Evolutionary conservation across 2,113 vertebrate genomes (phyloP).

Genomic region (Catharus fuscescens): DNA sequence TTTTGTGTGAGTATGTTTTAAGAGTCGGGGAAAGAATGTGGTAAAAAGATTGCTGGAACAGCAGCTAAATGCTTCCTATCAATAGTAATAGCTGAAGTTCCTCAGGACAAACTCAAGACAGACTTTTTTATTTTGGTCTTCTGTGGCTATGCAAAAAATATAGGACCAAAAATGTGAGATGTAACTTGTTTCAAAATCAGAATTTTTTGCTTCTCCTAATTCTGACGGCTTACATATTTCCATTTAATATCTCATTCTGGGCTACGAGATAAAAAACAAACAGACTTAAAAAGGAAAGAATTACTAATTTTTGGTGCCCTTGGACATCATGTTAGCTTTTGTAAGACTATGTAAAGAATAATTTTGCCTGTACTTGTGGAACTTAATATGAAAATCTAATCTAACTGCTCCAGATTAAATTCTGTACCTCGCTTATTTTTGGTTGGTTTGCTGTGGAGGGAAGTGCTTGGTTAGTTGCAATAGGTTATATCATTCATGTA

Average conservation of each 20-base stretch:
- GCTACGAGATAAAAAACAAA: not conserved
- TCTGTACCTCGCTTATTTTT: not conserved
- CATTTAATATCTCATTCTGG: not conserved
- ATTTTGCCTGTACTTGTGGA: not conserved
- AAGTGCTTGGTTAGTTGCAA: not conserved
- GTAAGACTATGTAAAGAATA: not conserved
- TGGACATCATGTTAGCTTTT: not conserved
- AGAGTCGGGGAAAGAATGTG: not conserved
- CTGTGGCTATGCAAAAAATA: not conserved
- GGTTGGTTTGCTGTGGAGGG: not conserved
- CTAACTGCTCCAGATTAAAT: not conserved
- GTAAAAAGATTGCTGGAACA: not conserved
- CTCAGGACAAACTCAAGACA: not conserved
- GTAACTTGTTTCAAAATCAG: not conserved
- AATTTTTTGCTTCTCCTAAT: not conserved
- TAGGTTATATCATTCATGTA: not conserved
- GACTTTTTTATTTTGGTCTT: not conserved
- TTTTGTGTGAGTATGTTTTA: not conserved
- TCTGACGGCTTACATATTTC: not conserved
- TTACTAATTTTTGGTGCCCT: not conserved
- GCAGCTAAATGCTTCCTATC: not conserved
- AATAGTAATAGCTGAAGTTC: not conserved
- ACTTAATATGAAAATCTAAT: not conserved
- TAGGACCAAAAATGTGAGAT: not conserved
- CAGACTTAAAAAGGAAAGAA: not conserved